These are phyloP conservation scores for Saturnia pavonia DNA, from an alignment of 2,888 invertebrate species.

Conservation along the genomic window DNA sequence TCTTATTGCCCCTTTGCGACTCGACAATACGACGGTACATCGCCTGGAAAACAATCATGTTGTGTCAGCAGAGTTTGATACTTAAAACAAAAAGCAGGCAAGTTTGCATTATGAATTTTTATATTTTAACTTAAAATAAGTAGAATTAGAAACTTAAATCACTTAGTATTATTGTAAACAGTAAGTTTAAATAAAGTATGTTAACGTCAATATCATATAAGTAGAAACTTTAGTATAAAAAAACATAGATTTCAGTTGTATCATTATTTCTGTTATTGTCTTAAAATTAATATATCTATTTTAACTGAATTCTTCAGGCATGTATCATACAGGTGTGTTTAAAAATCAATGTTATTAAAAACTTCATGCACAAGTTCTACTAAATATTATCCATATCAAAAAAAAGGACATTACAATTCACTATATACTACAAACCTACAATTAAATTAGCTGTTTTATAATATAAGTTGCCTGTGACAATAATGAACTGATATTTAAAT, in stretches of 20 bases:
- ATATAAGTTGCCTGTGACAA: not conserved
- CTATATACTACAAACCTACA: not conserved
- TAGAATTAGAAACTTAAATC: no score
- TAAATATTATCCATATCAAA: not conserved
- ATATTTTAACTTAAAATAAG: no score
- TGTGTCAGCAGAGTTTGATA: not conserved
- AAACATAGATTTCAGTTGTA: no score
- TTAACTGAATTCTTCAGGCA: not conserved
- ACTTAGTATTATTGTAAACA: not conserved
- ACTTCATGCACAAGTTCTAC: not conserved
- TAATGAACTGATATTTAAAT: not conserved
- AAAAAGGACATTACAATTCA: not conserved
- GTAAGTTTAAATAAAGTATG: no score
- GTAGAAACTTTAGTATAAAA: no score
- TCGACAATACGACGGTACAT: constrained; percentile 93
- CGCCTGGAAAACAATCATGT: constrained; percentile 80
- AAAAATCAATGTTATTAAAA: not conserved
- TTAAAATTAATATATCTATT: not conserved
- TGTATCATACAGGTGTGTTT: not conserved
- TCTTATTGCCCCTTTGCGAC: constrained; percentile 86
- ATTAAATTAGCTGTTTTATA: not conserved
- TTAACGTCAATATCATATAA: no score
- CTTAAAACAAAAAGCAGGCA: no score
- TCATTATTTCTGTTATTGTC: no score
- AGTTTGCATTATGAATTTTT: no score